A percentile compares a stretch with the other conserved stretches of the same genome.
phyloP scores from a whole-genome alignment of 2,797 vertebrate genomes.

The Molossus alvarezi region DNA sequence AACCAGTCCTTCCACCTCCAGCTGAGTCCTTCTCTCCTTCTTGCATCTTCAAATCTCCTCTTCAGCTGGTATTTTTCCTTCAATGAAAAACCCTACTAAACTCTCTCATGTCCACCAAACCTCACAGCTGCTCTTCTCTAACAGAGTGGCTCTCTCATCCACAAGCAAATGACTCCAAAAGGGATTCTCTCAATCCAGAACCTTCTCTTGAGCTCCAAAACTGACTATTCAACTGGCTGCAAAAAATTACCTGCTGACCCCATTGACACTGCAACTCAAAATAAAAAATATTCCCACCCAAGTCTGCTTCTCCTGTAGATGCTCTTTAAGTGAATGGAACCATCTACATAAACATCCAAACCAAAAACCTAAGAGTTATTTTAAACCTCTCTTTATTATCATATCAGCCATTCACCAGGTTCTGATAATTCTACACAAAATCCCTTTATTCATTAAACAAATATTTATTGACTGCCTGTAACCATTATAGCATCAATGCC shows the following conservation, averaged over 20 bases:
- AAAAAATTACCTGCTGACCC: not conserved
- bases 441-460: not conserved
- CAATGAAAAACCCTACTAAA: not conserved
- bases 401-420: not conserved
- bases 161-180: not conserved
- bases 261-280: not conserved
- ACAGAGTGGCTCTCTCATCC: not conserved
- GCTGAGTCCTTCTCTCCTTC: not conserved
- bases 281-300: not conserved
- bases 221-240: not conserved
- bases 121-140: not conserved
- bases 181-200: not conserved
- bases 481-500: not conserved
- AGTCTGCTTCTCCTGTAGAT: not conserved
- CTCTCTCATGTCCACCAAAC: not conserved
- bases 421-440: not conserved
- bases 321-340: not conserved
- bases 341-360: not conserved
- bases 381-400: not conserved
- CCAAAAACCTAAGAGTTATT: not conserved
- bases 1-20: not conserved
- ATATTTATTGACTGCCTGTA: not conserved
- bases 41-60: not conserved
- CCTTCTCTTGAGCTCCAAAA: not conserved
- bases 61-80: not conserved